These are phyloP conservation scores for Drosophila merina DNA, from an alignment of 2,888 invertebrate genomes.

Conservation along the genomic window DNA sequence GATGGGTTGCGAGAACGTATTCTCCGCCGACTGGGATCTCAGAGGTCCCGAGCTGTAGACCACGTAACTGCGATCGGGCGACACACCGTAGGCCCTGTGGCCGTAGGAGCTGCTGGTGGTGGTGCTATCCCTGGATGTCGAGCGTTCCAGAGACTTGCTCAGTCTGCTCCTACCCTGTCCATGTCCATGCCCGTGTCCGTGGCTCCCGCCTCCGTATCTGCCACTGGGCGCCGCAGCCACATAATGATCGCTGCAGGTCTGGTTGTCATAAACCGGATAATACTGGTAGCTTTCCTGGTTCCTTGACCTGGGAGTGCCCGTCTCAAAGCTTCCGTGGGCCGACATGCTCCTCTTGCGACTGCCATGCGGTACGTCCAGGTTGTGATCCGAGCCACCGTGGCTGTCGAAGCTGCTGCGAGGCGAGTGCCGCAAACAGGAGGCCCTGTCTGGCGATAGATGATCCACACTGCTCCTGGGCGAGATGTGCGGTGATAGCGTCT, in stretches of 20 bases:
- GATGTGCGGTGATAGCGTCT: slow-evolving; percentile 82
- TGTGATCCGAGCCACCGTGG: slow-evolving; percentile 81
- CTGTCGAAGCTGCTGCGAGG: slow-evolving; percentile 83
- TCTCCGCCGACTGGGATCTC: slow-evolving; percentile 84
- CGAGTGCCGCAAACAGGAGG: slow-evolving; percentile 81
- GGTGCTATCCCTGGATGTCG: slow-evolving; percentile 82
- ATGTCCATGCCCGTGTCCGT: neutral
- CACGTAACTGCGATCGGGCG: slow-evolving; percentile 82
- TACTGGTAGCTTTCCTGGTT: slow-evolving; percentile 82
- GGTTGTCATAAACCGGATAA: slow-evolving; percentile 83
- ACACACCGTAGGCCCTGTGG: slow-evolving; percentile 74
- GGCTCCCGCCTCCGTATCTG: slow-evolving; percentile 46
- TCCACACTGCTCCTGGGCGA: slow-evolving; percentile 83
- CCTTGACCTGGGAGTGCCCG: slow-evolving; percentile 56
- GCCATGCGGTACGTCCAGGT: slow-evolving; percentile 76
- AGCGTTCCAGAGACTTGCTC: slow-evolving; percentile 83
- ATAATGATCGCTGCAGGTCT: slow-evolving; percentile 82
- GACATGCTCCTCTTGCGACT: slow-evolving; percentile 83
- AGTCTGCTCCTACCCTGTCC: slow-evolving; percentile 44
- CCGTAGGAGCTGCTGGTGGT: slow-evolving; percentile 78
- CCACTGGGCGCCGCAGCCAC: slow-evolving; percentile 77
- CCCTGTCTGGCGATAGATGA: slow-evolving; percentile 82
- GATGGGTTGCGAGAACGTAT: slow-evolving; percentile 81
- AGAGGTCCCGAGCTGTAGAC: slow-evolving; percentile 80
- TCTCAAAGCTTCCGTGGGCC: slow-evolving; percentile 83